Evolutionary conservation across 2,888 invertebrate genomes (phyloP), one percentile per base, ranked within the genome.

Genomic region (Orthosia gothica): DNA sequence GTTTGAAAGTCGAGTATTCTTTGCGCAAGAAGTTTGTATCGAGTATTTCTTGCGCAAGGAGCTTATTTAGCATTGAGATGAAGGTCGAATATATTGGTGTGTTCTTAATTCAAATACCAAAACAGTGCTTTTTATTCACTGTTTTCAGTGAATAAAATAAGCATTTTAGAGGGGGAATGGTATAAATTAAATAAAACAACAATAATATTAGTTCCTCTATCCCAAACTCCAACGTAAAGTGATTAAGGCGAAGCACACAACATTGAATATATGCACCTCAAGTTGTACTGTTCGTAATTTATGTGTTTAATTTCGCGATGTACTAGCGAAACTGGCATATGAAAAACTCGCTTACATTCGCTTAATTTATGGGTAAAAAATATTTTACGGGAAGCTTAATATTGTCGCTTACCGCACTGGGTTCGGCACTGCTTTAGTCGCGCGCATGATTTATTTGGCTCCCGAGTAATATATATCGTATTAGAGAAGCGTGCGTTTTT

Each of bases 261-360:
- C 49, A 70, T 83, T 82, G 74, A 77, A 84, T 76, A 79, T 67
- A 82, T 73, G 79, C 71, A 75, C 80, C 83, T 86, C 81, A 87
- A 83, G 79, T 79, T 70, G 78, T 66, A 86, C 85, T 76, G 85
- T 82, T 72, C 47, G 93, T 93, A 94, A 96, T 96, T 96, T 96
- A 96, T 95, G 95, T 78, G 92, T 96, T 96, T 95, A 95, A 96
- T 96, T 96, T 95, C 91, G 93, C 93, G 90, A 93, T 93, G 92
- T 93, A 93, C 93, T 93, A 93, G 92, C 91, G 89, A 88, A 89
- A 91, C 90, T 93, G 92, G 90, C 93, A 90, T 91, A 93, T 95
- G 92, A 94, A 95, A 95, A 95, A 95, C 92, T 93, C 95, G 93
- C 93, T 93, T 92, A 89, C 90, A 91, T 92, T 83, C 89, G 82